phyloP scores from a whole-genome alignment of 1,140 invertebrate genomes.

The Trichonephila clavata region DNA sequence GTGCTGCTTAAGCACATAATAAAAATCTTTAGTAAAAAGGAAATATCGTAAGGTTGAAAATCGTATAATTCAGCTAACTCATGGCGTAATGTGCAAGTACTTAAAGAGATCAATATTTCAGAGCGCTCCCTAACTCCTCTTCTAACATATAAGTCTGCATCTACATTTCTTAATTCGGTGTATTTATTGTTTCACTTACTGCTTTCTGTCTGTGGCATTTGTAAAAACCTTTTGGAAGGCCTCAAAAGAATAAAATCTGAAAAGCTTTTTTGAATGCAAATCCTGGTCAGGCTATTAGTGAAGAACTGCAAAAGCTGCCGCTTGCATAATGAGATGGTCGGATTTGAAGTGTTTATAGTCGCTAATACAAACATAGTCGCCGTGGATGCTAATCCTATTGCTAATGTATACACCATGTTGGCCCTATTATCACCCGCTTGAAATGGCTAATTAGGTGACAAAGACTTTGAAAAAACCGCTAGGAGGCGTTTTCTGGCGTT shows the following conservation, averaged over 20 bases:
- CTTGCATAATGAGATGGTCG: conserved; percentile 74
- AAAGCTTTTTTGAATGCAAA: conserved; percentile 74
- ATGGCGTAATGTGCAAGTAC: conserved; percentile 6
- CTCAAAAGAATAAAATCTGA: conserved; percentile 22
- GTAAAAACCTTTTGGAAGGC: conserved; percentile 37
- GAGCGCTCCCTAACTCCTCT: neutral
- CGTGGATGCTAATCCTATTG: conserved; percentile 75
- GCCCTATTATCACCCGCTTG: conserved; percentile 76
- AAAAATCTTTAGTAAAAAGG: neutral
- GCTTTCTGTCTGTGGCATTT: conserved; percentile 20
- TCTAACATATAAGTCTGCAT: conserved; percentile 20
- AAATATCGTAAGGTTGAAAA: neutral
- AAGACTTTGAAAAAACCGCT: conserved; percentile 71
- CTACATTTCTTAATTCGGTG: conserved; percentile 61
- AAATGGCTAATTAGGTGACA: conserved; percentile 76
- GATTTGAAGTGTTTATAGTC: conserved; percentile 76
- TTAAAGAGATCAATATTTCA: conserved; percentile 58
- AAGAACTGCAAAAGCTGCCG: conserved; percentile 69
- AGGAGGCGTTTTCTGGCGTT: conserved; percentile 57
- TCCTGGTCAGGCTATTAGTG: conserved; percentile 67
- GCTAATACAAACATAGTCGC: conserved; percentile 76
- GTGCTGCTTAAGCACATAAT: neutral
- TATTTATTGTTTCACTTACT: conserved; percentile 61
- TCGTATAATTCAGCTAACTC: conserved; percentile 8
- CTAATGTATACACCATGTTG: conserved; percentile 76